Conservation (phyloP, 2,113 vertebrate species). For the Potamarius usumacintae region DNA sequence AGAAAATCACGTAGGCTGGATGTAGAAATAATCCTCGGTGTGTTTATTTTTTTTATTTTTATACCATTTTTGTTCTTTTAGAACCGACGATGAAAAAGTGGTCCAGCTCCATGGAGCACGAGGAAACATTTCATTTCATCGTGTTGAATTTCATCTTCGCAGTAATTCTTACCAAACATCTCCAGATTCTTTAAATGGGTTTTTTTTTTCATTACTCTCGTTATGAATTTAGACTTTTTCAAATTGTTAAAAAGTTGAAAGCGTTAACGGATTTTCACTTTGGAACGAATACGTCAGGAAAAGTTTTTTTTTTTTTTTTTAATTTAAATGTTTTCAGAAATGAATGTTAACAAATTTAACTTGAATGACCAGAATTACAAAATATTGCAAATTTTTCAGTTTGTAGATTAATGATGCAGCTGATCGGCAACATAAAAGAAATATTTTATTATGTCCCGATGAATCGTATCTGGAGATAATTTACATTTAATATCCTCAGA, state of each 20-base stretch:
- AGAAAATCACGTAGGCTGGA: background rate
- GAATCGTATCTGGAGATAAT: background rate
- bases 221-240: background rate
- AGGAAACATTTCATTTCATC: background rate
- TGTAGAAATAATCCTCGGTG: background rate
- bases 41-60: background rate
- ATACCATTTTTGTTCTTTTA: background rate
- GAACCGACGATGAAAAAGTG: background rate
- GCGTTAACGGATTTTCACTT: background rate
- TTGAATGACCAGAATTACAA: background rate
- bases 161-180: too few relatives aligned
- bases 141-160: background rate
- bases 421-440: too few relatives aligned
- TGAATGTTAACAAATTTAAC: background rate
- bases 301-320: background rate
- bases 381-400: too few relatives aligned
- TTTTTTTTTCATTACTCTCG: background rate
- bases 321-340: background rate
- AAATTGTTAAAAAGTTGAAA: background rate
- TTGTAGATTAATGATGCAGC: too few relatives aligned
- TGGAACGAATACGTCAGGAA: background rate
- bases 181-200: background rate
- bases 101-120: background rate
- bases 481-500: background rate
- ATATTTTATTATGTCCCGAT: too few relatives aligned